Percentiles rank a stretch among this genome's conserved stretches.
These are phyloP conservation scores for Podarcis siculus DNA, from an alignment of 2,797 vertebrate species.

Conservation along the genomic window DNA sequence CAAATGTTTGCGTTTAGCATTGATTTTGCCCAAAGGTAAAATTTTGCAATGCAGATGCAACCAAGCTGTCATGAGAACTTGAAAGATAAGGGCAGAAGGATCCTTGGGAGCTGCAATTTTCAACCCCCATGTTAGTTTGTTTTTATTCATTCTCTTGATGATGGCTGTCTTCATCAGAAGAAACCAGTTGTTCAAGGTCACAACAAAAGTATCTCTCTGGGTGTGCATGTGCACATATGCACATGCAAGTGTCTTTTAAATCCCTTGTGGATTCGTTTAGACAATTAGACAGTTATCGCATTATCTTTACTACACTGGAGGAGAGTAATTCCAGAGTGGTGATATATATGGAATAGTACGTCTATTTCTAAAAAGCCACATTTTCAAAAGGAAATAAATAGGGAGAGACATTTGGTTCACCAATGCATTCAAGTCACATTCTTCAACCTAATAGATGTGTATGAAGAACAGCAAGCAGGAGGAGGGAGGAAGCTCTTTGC, in stretches of 20 bases:
- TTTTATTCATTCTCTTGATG: slow-evolving; percentile 42
- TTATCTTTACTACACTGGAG: slow-evolving; percentile 59
- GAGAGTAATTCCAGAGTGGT: slow-evolving; percentile 48
- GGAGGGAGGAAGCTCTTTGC: neutral
- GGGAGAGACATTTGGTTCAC: slow-evolving; percentile 29
- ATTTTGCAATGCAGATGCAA: slow-evolving; percentile 64
- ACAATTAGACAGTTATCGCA: slow-evolving; percentile 68
- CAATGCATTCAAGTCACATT: slow-evolving; percentile 51
- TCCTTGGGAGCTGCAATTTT: slow-evolving; percentile 29
- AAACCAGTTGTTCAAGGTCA: slow-evolving; percentile 61
- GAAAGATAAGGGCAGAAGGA: slow-evolving; percentile 45
- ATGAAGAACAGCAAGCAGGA: slow-evolving; percentile 33
- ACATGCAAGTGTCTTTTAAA: slow-evolving; percentile 42
- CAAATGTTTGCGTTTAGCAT: slow-evolving; percentile 63
- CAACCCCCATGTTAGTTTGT: slow-evolving; percentile 16
- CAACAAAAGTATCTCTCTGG: slow-evolving; percentile 46
- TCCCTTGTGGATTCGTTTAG: slow-evolving; percentile 67
- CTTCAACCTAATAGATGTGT: slow-evolving; percentile 33
- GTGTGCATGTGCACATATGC: slow-evolving; percentile 39
- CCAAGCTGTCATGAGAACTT: slow-evolving; percentile 52
- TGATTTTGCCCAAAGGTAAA: slow-evolving; percentile 63
- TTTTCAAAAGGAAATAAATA: slow-evolving; percentile 32
- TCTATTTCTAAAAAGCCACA: slow-evolving; percentile 40
- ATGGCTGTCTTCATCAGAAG: slow-evolving; percentile 49
- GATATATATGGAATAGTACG: slow-evolving; percentile 61